Conservation (phyloP, 2,113 vertebrate species). For the Ceuthmochares aereus region DNA sequence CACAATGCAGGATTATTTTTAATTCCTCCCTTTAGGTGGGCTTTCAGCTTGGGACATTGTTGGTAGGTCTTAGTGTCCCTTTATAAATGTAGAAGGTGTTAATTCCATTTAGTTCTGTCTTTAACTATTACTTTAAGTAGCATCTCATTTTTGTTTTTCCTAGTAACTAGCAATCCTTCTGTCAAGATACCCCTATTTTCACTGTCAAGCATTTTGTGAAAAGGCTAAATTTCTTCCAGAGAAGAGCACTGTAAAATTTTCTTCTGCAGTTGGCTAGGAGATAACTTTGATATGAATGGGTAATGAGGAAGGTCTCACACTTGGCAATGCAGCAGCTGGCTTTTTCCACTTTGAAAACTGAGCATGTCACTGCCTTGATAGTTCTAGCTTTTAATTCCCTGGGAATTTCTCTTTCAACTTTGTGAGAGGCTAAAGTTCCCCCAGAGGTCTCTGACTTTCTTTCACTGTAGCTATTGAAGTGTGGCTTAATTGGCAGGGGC, state of each 20-base stretch:
- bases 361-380: slow-evolving; percentile 25
- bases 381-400: slow-evolving; percentile 36
- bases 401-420: slow-evolving; percentile 60
- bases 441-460: slow-evolving; percentile 8
- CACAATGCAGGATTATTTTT: not conserved
- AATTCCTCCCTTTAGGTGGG: not conserved
- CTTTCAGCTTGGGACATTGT: not conserved
- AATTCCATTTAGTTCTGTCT: not conserved
- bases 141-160: not conserved
- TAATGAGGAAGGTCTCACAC: not conserved
- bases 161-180: not conserved
- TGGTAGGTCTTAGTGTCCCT: not conserved
- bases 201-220: not conserved
- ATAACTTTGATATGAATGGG: not conserved
- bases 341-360: slow-evolving; percentile 66
- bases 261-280: not conserved
- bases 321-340: slow-evolving; percentile 51
- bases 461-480: slow-evolving; percentile 11
- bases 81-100: not conserved
- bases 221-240: not conserved
- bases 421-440: slow-evolving; percentile 26
- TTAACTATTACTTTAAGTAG: not conserved
- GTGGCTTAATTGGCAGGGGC: not conserved
- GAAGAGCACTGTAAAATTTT: not conserved
- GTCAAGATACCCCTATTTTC: not conserved